Percentiles rank a stretch among this genome's conserved stretches.
Evolutionary conservation across 2,888 invertebrate species (phyloP).

Genomic region (Thumatha senex): DNA sequence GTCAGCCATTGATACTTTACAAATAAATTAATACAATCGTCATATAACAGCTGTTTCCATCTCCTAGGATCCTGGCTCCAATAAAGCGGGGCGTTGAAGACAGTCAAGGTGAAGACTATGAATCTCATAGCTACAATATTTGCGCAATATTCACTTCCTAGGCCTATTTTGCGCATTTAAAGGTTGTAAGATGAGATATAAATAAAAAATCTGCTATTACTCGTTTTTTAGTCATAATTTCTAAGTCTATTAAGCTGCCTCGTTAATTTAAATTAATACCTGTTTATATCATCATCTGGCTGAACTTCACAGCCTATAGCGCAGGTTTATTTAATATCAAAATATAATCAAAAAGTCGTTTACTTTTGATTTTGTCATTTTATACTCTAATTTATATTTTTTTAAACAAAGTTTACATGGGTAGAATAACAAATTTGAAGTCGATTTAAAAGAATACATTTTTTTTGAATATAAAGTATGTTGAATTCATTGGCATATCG

Average conservation of each 20-base stretch:
- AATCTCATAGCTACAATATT: too few species aligned
- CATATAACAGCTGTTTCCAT: too few species aligned
- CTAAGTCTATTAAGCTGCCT: not conserved
- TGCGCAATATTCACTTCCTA: too few species aligned
- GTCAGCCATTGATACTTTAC: too few species aligned
- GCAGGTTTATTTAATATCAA: constrained; percentile 4
- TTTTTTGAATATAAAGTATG: constrained; percentile 36
- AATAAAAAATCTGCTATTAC: too few species aligned
- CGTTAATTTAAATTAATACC: constrained; percentile 2
- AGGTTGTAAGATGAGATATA: too few species aligned
- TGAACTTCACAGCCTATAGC: not conserved
- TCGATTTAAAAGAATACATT: constrained; percentile 25
- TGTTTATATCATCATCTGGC: constrained; percentile 1
- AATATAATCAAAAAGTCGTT: constrained; percentile 15
- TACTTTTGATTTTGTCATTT: constrained; percentile 16
- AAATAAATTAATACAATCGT: too few species aligned
- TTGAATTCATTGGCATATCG: constrained; percentile 24
- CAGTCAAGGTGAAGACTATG: too few species aligned
- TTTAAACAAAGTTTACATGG: not conserved
- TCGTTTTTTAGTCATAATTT: too few species aligned
- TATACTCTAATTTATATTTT: constrained; percentile 12
- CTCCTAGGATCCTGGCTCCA: too few species aligned
- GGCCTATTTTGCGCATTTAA: too few species aligned
- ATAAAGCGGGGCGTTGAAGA: too few species aligned
- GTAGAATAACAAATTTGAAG: not conserved